phyloP scores from a whole-genome alignment of 2,113 vertebrate genomes.

The Pipra filicauda region DNA sequence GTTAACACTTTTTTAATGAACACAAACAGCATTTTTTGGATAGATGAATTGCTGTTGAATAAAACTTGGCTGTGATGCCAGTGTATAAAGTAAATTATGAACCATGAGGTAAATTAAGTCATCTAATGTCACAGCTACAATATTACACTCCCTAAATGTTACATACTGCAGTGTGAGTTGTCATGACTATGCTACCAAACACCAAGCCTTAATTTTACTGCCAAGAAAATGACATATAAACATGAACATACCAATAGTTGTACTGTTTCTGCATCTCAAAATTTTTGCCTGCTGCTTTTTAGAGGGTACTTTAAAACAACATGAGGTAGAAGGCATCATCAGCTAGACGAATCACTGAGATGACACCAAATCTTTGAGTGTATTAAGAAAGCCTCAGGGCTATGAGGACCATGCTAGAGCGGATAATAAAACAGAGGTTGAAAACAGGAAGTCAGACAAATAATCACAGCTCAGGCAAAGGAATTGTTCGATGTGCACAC shows the following conservation, averaged over 20 bases:
- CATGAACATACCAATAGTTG: neutral
- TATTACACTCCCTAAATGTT: slow-evolving; percentile 31
- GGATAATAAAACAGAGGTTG: neutral
- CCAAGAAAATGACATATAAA: slow-evolving; percentile 51
- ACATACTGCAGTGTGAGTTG: slow-evolving; percentile 7
- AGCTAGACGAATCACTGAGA: neutral
- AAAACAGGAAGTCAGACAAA: neutral
- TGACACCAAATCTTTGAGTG: neutral
- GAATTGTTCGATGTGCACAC: neutral
- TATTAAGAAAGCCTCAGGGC: neutral
- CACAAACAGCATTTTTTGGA: neutral
- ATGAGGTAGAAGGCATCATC: neutral
- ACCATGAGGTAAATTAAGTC: slow-evolving; percentile 49
- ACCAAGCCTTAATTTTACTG: neutral
- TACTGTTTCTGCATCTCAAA: neutral
- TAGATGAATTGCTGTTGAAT: slow-evolving; percentile 15
- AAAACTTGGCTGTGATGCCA: slow-evolving; percentile 32
- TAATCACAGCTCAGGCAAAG: neutral
- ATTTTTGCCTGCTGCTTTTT: neutral
- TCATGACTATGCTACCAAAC: slow-evolving; percentile 14
- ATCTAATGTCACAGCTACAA: slow-evolving; percentile 32
- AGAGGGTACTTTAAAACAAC: neutral
- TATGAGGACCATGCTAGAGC: neutral
- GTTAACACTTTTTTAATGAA: slow-evolving; percentile 26
- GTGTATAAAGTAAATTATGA: slow-evolving; percentile 37